These are phyloP conservation scores for Sciurus vulgaris DNA, from an alignment of 2,797 vertebrate species.

Conservation along the genomic window DNA sequence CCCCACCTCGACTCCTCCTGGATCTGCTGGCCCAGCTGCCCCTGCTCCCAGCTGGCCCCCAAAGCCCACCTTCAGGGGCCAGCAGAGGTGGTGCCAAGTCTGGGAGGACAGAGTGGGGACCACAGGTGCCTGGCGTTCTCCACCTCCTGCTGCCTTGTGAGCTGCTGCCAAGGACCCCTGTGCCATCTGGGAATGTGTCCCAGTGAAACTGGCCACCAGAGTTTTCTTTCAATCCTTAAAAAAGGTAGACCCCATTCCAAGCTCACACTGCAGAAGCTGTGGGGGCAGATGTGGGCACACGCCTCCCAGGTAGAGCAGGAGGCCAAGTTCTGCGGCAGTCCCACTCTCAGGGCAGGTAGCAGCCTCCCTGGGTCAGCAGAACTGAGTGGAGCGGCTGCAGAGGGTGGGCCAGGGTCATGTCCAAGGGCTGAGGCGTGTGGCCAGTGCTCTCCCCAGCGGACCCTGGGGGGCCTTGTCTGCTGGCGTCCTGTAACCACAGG, in stretches of 20 bases:
- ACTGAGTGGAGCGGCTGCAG: too few species aligned
- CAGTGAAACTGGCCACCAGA: neutral
- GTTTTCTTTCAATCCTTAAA: neutral
- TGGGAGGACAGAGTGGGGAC: neutral
- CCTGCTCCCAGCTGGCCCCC: neutral
- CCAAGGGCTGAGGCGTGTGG: neutral
- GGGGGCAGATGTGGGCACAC: rapidly evolving
- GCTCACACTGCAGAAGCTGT: too few species aligned
- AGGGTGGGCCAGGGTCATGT: neutral
- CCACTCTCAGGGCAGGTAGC: too few species aligned
- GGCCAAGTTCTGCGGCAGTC: rapidly evolving
- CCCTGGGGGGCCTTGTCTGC: rapidly evolving
- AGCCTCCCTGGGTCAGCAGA: too few species aligned
- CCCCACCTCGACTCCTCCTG: neutral
- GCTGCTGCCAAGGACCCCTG: neutral
- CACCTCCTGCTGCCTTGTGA: neutral
- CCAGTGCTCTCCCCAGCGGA: neutral
- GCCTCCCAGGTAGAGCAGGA: neutral
- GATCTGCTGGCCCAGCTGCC: neutral
- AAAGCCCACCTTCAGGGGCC: neutral
- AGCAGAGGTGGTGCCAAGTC: neutral
- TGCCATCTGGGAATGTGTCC: too few species aligned
- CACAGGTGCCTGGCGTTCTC: neutral
- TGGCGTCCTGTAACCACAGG: neutral
- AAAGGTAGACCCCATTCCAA: neutral